phyloP scores from a whole-genome alignment of 2,888 invertebrate species.

The Lasioglossum pauxillum region DNA sequence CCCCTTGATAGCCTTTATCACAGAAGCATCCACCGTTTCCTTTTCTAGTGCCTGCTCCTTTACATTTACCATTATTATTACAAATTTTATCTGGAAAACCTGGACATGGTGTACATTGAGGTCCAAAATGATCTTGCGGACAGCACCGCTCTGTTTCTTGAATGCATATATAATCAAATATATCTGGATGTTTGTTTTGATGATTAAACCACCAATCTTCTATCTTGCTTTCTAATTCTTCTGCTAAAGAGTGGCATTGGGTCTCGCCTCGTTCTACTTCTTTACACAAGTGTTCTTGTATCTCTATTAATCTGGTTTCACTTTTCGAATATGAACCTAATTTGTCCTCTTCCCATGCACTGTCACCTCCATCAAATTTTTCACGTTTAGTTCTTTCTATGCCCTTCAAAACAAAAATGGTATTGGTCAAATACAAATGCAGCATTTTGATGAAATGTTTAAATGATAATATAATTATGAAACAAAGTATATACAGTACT shows the following conservation, averaged over 20 bases:
- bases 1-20: conserved; percentile 92
- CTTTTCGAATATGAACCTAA: conserved; percentile 92
- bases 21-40: conserved; percentile 97
- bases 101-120: conserved; percentile 91
- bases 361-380: conserved; percentile 96
- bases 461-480: background rate
- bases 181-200: conserved; percentile 87
- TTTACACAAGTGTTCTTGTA: conserved; percentile 94
- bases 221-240: conserved; percentile 92
- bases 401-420: conserved; percentile 85
- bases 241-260: conserved; percentile 94
- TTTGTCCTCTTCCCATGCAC: conserved; percentile 97
- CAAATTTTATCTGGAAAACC: conserved; percentile 92
- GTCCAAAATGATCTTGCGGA: conserved; percentile 93
- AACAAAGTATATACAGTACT: background rate
- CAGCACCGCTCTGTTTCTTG: conserved; percentile 92
- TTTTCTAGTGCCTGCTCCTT: conserved; percentile 95
- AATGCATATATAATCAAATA: conserved; percentile 92
- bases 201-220: conserved; percentile 96
- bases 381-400: conserved; percentile 93
- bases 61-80: conserved; percentile 92
- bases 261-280: conserved; percentile 90
- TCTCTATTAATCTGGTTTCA: conserved; percentile 95
- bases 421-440: background rate
- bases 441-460: background rate